A percentile compares a stretch with the other conserved stretches of the same genome.
These are phyloP conservation scores for Ariopsis seemanni DNA, from an alignment of 2,113 vertebrate genomes.

Conservation along the genomic window DNA sequence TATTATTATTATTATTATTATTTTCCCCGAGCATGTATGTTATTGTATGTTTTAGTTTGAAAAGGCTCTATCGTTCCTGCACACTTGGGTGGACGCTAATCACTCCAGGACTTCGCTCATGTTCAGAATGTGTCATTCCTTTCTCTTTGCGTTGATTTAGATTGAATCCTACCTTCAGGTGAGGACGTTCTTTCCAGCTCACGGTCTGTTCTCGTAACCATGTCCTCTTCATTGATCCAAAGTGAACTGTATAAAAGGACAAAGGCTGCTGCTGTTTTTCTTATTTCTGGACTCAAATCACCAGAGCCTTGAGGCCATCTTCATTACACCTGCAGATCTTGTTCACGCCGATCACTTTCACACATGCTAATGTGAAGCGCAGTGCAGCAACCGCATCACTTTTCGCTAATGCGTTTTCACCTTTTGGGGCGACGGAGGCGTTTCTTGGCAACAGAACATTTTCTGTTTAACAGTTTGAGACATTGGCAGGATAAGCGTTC, in stretches of 20 bases:
- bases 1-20: no score
- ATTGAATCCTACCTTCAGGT: constrained; percentile 11
- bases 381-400: background rate
- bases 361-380: constrained; percentile 60
- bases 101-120: constrained; percentile 17
- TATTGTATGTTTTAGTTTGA: background rate
- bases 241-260: background rate
- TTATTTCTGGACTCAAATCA: constrained; percentile 49
- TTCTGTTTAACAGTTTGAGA: background rate
- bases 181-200: background rate
- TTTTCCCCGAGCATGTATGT: background rate
- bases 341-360: background rate
- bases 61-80: background rate
- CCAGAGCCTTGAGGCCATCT: background rate
- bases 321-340: background rate
- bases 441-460: constrained; percentile 65
- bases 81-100: constrained; percentile 29
- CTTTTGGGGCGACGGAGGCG: constrained; percentile 69
- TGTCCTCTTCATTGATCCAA: constrained; percentile 23
- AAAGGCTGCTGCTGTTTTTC: constrained; percentile 6
- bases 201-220: background rate
- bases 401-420: constrained; percentile 68
- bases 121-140: constrained; percentile 8
- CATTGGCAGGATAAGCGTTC: constrained; percentile 49
- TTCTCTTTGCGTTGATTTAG: constrained; percentile 16